Base-by-base conservation (phyloP, 1,140 invertebrate species). In the Pseudomyrmex cubaensis region DNA sequence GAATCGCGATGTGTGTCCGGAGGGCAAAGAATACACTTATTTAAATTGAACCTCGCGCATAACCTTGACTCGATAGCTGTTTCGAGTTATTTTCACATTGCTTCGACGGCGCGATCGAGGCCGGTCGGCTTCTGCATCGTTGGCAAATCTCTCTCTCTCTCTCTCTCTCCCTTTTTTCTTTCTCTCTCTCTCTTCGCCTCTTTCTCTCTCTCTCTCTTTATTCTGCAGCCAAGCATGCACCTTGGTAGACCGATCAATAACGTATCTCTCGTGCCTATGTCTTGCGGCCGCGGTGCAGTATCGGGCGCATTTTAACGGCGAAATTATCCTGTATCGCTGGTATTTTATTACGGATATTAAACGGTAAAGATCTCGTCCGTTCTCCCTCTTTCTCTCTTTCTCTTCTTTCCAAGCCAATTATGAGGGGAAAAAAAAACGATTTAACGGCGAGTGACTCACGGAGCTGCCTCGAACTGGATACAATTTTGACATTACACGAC, bases 181-280 rank as follows among this genome's bases (percentile, higher is more conserved):
- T n/a, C n/a, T n/a, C n/a, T n/a, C n/a, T n/a, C n/a, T n/a, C n/a
- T n/a, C n/a, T n/a, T n/a, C n/a, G n/a, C n/a, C n/a, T n/a, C n/a
- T n/a, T n/a, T n/a, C n/a, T n/a, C n/a, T n/a, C n/a, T n/a, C n/a
- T n/a, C n/a, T n/a, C n/a, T 78, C 54, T 69, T 44, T 12, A 52
- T 72, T 83, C 75, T 52, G 50, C 46, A 82, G 64, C 61, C 13
- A 25, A 25, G 63, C 66, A 44, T 67, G 59, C 20, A 86, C 64
- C 48, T 85, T 46, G 67, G 66, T 72, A 83, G 35, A 69, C 25
- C 74, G 85, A 87, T 87, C 86, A 70, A 87, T 87, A 87, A 74
- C 46, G 50, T 83, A 83, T 87, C 61, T 83, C 48, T 76, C 74
- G 74, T 63, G 17, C 54, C 64, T 83, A 75, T 52, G 56, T 64